These are phyloP conservation scores for Zootoca vivipara DNA, from an alignment of 2,113 vertebrate species.

Conservation along the genomic window DNA sequence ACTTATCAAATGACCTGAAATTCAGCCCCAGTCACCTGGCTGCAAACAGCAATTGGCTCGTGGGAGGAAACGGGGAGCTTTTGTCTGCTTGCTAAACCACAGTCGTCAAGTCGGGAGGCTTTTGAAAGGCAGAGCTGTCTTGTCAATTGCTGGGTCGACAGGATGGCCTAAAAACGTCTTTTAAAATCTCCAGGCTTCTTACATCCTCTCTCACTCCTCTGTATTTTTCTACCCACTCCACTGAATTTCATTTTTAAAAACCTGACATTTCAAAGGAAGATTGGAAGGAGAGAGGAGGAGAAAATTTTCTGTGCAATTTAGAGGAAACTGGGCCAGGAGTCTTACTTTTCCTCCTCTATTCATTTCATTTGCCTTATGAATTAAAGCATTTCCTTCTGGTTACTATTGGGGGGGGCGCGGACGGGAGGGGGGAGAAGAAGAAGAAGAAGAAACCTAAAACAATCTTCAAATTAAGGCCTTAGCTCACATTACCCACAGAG, in stretches of 20 bases:
- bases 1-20: slow-evolving; percentile 71
- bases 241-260: slow-evolving; percentile 38
- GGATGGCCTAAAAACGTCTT: slow-evolving; percentile 40
- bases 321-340: slow-evolving; percentile 41
- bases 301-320: not conserved
- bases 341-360: slow-evolving; percentile 42
- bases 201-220: rapidly evolving
- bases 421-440: not conserved
- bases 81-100: slow-evolving; percentile 44
- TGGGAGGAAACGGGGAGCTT: slow-evolving; percentile 12
- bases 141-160: not conserved
- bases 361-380: slow-evolving; percentile 19
- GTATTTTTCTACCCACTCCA: not conserved
- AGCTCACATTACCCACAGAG: not conserved
- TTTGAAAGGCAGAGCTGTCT: rapidly evolving
- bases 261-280: slow-evolving; percentile 51
- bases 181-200: not conserved
- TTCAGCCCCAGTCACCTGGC: slow-evolving; percentile 48
- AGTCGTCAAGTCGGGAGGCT: not conserved
- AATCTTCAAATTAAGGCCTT: not conserved
- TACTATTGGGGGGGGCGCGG: not conserved
- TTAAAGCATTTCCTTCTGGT: slow-evolving; percentile 5
- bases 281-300: not conserved
- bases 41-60: slow-evolving; percentile 50
- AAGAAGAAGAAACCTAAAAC: slow-evolving; percentile 6